Evolutionary conservation across 2,797 vertebrate genomes (phyloP).

Genomic region (Eutrigla gurnardus): DNA sequence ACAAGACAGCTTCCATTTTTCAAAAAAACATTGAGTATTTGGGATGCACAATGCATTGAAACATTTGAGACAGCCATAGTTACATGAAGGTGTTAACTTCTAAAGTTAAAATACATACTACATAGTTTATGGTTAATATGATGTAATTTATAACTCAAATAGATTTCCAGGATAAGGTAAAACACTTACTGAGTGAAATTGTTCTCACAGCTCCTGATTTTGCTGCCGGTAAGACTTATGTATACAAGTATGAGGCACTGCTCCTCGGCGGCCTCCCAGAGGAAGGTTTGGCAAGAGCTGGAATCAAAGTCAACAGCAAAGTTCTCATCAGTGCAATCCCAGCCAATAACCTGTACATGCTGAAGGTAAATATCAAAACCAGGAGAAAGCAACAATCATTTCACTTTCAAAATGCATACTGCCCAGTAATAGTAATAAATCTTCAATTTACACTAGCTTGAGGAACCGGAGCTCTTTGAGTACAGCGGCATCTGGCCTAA

Average conservation of each 20-base stretch:
- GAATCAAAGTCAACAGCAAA: slow-evolving; percentile 85
- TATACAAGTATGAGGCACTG: slow-evolving; percentile 84
- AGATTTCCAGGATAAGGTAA: neutral
- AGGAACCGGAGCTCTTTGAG: slow-evolving; percentile 77
- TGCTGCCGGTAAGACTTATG: slow-evolving; percentile 73
- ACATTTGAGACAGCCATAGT: neutral
- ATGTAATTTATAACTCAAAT: neutral
- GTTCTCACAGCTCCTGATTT: slow-evolving; percentile 77
- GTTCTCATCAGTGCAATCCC: slow-evolving; percentile 79
- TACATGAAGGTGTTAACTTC: neutral
- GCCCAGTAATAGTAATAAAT: neutral
- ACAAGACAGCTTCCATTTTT: neutral
- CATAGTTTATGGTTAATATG: neutral
- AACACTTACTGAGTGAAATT: slow-evolving; percentile 5
- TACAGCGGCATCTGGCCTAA: slow-evolving; percentile 83
- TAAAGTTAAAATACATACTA: neutral
- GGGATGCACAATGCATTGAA: neutral
- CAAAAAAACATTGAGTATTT: neutral
- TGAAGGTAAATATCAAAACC: slow-evolving; percentile 81
- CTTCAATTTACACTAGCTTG: slow-evolving; percentile 68
- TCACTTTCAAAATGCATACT: neutral
- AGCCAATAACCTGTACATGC: slow-evolving; percentile 75
- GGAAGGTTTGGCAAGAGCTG: slow-evolving; percentile 82
- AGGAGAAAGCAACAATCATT: neutral
- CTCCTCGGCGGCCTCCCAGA: slow-evolving; percentile 81